A percentile compares a stretch with the other conserved stretches of the same genome.
phyloP scores from a whole-genome alignment of 2,888 invertebrate species.

The Norana najaformis region DNA sequence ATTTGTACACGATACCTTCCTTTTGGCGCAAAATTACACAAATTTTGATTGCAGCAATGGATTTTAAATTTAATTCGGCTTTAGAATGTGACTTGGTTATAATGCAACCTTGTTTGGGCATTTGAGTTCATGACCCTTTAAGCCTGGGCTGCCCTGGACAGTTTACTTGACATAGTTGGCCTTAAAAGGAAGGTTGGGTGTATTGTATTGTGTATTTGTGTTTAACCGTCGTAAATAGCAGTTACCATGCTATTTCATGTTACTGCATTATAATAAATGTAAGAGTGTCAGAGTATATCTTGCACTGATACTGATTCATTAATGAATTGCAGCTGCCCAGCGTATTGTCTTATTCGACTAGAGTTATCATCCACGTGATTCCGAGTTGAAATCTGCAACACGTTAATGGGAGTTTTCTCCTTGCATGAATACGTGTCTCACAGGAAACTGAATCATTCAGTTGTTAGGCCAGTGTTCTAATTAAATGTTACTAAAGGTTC shows the following conservation, averaged over 20 bases:
- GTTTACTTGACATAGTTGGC: not conserved
- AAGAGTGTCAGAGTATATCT: not conserved
- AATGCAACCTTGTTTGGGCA: not conserved
- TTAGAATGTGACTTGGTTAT: not conserved
- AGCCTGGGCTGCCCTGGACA: not conserved
- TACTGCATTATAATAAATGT: not conserved
- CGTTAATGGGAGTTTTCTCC: not conserved
- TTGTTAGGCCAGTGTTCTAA: not conserved
- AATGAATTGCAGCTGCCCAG: not conserved
- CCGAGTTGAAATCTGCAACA: not conserved
- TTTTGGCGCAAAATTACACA: not conserved
- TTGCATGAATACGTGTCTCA: not conserved
- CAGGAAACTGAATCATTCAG: not conserved
- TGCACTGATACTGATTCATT: not conserved
- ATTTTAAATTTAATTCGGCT: not conserved
- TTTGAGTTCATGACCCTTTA: not conserved
- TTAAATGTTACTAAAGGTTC: not conserved
- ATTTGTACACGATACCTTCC: not conserved
- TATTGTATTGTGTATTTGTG: constrained; percentile 13
- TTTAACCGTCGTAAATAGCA: not conserved
- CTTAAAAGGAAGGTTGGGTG: not conserved
- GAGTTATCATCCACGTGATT: not conserved
- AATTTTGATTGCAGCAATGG: not conserved
- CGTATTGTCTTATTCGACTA: no score
- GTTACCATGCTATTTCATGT: not conserved